These are phyloP conservation scores for Symphodus melops DNA, from an alignment of 2,113 vertebrate genomes.

Conservation along the genomic window DNA sequence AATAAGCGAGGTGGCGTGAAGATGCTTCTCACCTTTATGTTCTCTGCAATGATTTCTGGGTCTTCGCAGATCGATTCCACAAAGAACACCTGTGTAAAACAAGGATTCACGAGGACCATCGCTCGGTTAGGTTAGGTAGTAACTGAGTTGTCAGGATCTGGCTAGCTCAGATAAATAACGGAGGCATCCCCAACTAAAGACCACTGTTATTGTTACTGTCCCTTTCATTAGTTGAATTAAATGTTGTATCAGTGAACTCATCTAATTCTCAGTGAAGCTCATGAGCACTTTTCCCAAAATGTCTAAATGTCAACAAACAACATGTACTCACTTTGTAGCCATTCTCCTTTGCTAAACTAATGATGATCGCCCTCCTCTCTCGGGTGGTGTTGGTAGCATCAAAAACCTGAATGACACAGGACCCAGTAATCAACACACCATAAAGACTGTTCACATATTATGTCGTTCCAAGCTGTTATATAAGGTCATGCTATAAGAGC, in stretches of 20 bases:
- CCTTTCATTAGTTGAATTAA: too few species aligned
- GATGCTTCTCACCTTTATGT: constrained; percentile 85
- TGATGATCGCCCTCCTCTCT: constrained; percentile 85
- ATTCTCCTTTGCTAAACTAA: constrained; percentile 86
- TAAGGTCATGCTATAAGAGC: too few species aligned
- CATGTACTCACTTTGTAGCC: constrained; percentile 87
- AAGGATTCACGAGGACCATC: background rate
- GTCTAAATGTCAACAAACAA: background rate
- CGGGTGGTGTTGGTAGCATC: constrained; percentile 92
- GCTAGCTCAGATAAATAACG: too few species aligned
- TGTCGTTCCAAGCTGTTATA: background rate
- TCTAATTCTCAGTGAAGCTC: too few species aligned
- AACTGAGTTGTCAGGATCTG: too few species aligned
- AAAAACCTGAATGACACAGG: constrained; percentile 83
- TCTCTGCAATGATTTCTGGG: constrained; percentile 88
- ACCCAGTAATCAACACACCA: background rate
- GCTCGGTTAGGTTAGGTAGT: too few species aligned
- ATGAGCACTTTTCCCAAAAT: too few species aligned
- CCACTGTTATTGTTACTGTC: too few species aligned
- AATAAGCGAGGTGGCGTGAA: background rate
- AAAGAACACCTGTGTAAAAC: constrained; percentile 87
- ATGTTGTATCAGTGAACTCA: too few species aligned
- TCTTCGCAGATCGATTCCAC: constrained; percentile 93
- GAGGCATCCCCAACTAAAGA: too few species aligned
- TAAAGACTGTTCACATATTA: background rate